Base-by-base conservation (phyloP, 1,140 invertebrate genomes). In the Drosophila neocordata region DNA sequence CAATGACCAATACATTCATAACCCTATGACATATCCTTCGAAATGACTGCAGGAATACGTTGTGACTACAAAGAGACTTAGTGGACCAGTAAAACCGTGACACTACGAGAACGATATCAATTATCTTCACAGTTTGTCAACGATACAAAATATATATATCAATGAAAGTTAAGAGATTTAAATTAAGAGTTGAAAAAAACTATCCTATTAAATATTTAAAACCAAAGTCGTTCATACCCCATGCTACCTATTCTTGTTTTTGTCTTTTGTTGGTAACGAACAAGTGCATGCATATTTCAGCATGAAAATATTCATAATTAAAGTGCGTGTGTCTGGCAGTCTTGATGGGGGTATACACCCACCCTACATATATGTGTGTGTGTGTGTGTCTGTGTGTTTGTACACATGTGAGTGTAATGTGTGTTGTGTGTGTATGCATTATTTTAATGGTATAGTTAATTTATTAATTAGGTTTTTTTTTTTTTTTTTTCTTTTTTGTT, bases 241-340 rank as follows among this genome's bases (percentile, higher is more conserved):
- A 1, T 11, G 11, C 12, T 37, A 60, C 37, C 55, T 18, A 4
- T 59, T 59, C 3, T 6, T 41, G 15, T n/a, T 48, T 1, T 4
- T 38, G 11, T 57, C 53, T 20, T 57, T 74, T 9, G 48, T 56
- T 20, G 35, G 63, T 56, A 31, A 18, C 44, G 13, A 64, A 34
- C 71, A 72, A 75, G 75, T 79, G 83, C 68, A 82, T 88, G 78
- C 83, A 87, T 88, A 83, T 88, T 83, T 82, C 67, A 88, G 84
- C 79, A 83, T 73, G 84, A 88, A 88, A 88, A 83, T 88, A 89
- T 88, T 79, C 84, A 88, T 88, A 88, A 88, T 88, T 88, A 88
- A 88, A 88, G 73, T 88, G 83, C 83, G 83, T 88, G 82, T 64
- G 74, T 62, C 53, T 48, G 20, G 20, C 15, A 13, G 69, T 53